Evolutionary conservation across 2,888 invertebrate genomes (phyloP).

Genomic region (Agonopterix alstromeriana): DNA sequence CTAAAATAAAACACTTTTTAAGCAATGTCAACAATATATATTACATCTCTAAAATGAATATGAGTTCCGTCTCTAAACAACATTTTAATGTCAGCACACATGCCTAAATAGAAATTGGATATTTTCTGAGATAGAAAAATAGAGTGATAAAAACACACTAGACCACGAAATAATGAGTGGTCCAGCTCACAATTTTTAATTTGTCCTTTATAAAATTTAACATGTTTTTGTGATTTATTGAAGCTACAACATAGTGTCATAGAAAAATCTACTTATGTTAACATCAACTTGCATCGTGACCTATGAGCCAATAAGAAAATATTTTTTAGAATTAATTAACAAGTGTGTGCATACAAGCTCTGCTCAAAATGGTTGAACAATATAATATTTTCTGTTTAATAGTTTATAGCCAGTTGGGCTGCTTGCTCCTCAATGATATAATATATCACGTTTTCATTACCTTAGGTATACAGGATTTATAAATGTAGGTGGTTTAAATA

Average conservation of each 20-base stretch:
- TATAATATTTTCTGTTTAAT: neutral
- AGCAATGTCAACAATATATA: constrained; percentile 75
- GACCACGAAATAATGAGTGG: constrained; percentile 39
- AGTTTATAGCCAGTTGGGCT: neutral
- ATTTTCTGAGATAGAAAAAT: constrained; percentile 60
- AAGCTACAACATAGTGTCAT: constrained; percentile 25
- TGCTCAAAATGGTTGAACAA: constrained; percentile 24
- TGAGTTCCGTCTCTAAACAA: constrained; percentile 49
- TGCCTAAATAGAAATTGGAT: constrained; percentile 43
- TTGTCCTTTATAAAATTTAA: constrained; percentile 3
- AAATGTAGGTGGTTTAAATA: no score
- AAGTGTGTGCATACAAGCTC: constrained; percentile 52
- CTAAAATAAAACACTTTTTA: constrained; percentile 39
- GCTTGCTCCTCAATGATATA: neutral
- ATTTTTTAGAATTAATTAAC: constrained; percentile 59
- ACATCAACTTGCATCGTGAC: constrained; percentile 25
- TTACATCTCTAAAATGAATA: constrained; percentile 51
- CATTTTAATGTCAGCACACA: constrained; percentile 43
- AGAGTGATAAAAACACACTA: constrained; percentile 54
- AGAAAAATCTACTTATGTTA: constrained; percentile 37
- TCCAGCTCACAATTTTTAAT: constrained; percentile 30
- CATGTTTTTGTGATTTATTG: constrained; percentile 15
- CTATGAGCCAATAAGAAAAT: constrained; percentile 48
- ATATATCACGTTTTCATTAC: neutral
- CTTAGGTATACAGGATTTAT: no score